phyloP scores from a whole-genome alignment of 2,797 vertebrate genomes.

The Phrynocephalus forsythii region DNA sequence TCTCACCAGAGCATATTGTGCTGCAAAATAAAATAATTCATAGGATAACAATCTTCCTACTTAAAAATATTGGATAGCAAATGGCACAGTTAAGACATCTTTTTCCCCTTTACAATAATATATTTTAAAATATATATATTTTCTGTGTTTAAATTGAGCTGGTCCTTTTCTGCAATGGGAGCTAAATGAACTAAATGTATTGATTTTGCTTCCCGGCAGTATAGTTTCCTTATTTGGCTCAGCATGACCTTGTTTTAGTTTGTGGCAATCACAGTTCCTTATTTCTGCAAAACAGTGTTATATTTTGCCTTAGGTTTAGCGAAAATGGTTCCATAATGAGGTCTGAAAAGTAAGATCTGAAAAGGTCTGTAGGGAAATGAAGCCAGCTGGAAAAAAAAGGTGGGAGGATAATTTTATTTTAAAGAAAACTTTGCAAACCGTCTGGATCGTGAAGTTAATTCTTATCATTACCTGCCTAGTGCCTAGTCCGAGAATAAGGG shows the following conservation, averaged over 20 bases:
- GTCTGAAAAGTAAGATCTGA: not conserved
- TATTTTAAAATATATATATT: conserved; percentile 7
- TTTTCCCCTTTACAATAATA: not conserved
- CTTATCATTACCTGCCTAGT: not conserved
- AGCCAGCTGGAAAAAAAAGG: not conserved
- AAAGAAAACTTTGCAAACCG: not conserved
- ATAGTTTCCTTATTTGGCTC: not conserved
- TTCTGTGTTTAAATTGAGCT: not conserved
- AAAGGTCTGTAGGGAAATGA: not conserved
- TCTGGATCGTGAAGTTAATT: not conserved
- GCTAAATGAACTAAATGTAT: not conserved
- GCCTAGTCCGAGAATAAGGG: not conserved
- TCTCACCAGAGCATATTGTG: not conserved
- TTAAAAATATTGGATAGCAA: conserved; percentile 5
- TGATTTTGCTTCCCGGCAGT: not conserved
- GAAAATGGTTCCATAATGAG: not conserved
- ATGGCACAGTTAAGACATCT: not conserved
- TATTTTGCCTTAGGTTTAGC: not conserved
- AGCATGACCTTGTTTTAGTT: not conserved
- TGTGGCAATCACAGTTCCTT: not conserved
- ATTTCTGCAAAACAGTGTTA: not conserved
- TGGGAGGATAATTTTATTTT: not conserved
- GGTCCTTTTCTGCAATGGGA: not conserved
- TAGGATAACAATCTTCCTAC: not conserved
- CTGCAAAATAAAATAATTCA: not conserved